Base-by-base conservation (phyloP, 1,140 invertebrate genomes). In the Drosophila paulistorum region DNA sequence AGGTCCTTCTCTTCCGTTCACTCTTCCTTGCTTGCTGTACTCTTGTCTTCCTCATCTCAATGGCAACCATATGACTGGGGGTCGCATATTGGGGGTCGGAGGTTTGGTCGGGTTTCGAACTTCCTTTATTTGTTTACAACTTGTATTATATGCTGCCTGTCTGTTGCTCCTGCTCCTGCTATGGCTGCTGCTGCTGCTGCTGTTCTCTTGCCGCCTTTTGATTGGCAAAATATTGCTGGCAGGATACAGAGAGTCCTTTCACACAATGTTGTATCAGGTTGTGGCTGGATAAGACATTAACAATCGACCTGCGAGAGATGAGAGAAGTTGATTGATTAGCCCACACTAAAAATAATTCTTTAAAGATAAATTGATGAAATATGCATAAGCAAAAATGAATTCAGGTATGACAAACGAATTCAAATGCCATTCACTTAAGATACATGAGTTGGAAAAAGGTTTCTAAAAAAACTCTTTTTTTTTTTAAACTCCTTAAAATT, bases 161-260 rank as follows among this genome's bases (percentile, higher is more conserved):
- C 23, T 48, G 17, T 39, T 5, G 63, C 20, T 39, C 10, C 37
- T 39, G 37, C 37, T 39, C 3, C 37, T 11, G 10, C 37, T 39
- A 3, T 4, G 20, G 20, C 20, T n/a, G 7, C 23, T 13, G 2
- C 10, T 2, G 10, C 37, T 39, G 11, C 7, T 11, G 7, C 23
- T 59, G 20, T 11, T 33, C 54, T 30, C 17, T 20, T 30, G 63
- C 42, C 17, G 30, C 26, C 66, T 62, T 70, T 85, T 81, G 82
- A 71, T 81, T 86, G 75, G 75, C 68, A 71, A 81, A 84, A 78
- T 75, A 65, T 75, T 85, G 68, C 17, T 64, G 75, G 55, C 17
- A 58, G 30, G 45, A 23, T 14, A 26, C 37, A 23, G 1, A 51
- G 45, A 51, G 17, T 23, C 17, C 45, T 51, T 9, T 23, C 17